phyloP scores from a whole-genome alignment of 2,888 invertebrate genomes.

The Heliconius charithonia region DNA sequence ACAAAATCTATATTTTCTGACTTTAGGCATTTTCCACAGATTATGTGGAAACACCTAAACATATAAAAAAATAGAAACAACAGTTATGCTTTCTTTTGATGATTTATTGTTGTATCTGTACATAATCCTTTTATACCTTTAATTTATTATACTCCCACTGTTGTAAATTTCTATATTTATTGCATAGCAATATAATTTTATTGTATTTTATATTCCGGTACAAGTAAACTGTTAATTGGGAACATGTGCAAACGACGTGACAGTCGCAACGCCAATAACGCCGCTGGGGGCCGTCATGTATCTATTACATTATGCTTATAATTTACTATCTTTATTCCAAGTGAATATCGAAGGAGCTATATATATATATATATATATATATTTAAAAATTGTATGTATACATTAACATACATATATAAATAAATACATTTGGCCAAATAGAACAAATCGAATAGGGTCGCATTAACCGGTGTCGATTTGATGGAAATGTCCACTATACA shows the following conservation, averaged over 20 bases:
- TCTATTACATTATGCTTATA: conserved; percentile 21
- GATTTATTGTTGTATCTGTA: not conserved
- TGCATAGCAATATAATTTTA: not conserved
- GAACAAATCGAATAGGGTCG: conserved; percentile 16
- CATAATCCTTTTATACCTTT: not conserved
- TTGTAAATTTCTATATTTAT: conserved; percentile 1
- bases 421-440: conserved; percentile 4
- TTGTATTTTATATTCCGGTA: conserved; percentile 12
- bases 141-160: not conserved
- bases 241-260: conserved; percentile 32
- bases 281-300: conserved; percentile 32
- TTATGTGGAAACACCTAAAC: too few relatives aligned
- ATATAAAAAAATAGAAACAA: too few relatives aligned
- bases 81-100: not conserved
- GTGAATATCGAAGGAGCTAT: not conserved
- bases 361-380: not conserved
- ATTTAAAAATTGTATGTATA: conserved; percentile 2
- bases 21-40: too few relatives aligned
- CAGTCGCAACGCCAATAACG: conserved; percentile 33
- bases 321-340: conserved; percentile 4
- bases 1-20: too few relatives aligned
- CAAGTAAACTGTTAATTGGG: conserved; percentile 25
- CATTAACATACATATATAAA: not conserved
- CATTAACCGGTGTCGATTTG: conserved; percentile 2
- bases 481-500: not conserved